Evolutionary conservation across 2,797 vertebrate species (phyloP), one percentile per base, ranked within the genome.

Genomic region (Paramormyrops hopkinsi): DNA sequence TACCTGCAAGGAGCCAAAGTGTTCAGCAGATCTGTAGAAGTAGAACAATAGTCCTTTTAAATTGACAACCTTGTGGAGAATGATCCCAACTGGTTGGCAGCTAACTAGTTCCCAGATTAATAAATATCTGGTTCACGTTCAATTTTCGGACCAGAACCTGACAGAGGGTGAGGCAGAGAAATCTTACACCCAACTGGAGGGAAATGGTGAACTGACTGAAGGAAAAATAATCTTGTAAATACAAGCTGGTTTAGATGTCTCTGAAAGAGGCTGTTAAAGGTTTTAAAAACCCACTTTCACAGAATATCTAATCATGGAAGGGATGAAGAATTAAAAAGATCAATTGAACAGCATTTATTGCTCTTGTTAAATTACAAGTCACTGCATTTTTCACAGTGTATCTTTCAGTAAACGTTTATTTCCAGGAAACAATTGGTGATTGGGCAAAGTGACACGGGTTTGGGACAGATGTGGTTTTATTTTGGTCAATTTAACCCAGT

Each of bases 261-360:
- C 95, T 96, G 94, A 96, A 95, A 96, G 96, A 96, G 96, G 94
- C 95, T 91, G 54, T 96, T 95, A 95, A 94, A 93, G 92, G 94
- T 93, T 94, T 94, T 92, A 94, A 95, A 94, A 95, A 95, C 95
- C 93, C 95, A 94, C 95, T 92, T 95, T 88, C 92, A 95, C 94
- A 94, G 94, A 96, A 94, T 95, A 94, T 94, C 93, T 94, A 79
- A 79, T 44, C 7, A 14, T 84, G 82, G 82, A 84, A 48, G 22
- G 82, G 46, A 25, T 50, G n/a, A 50, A 19, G 46, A 51, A 48
- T 22, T 22, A 84, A 51, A 84, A 84, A 51, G 41, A 46, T 84
- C 9, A 46, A 50, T 46, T 83, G 48, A 84, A 51, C 37, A 22
- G n/a, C 48, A 84, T 84, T 84, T 84, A 48, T 48, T 84, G 22